Percentiles rank a stretch among this genome's conserved stretches.
These are phyloP conservation scores for Tinea semifulvella DNA, from an alignment of 2,888 invertebrate genomes.

Conservation along the genomic window DNA sequence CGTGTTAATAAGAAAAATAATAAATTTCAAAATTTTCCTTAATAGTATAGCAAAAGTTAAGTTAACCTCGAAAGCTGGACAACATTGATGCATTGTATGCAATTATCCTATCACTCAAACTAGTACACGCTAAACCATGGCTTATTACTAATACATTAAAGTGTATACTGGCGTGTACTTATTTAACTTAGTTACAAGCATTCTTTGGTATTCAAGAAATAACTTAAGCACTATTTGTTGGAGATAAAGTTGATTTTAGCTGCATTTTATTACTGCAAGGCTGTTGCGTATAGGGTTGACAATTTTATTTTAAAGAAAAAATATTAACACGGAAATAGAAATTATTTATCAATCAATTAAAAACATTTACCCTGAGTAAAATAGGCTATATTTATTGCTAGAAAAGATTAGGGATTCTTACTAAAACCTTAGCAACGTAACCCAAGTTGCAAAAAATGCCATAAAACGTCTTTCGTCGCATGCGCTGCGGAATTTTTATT, in stretches of 20 bases:
- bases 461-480: too few species aligned
- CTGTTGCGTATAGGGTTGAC: not conserved
- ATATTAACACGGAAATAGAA: too few species aligned
- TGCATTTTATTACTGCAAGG: not conserved
- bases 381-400: too few species aligned
- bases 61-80: constrained; percentile 7
- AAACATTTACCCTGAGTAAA: too few species aligned
- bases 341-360: too few species aligned
- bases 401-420: too few species aligned
- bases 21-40: too few species aligned
- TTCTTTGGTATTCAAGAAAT: not conserved
- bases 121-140: not conserved
- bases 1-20: too few species aligned
- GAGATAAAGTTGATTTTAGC: not conserved
- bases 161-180: not conserved
- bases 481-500: too few species aligned
- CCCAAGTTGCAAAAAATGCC: too few species aligned
- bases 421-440: too few species aligned
- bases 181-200: not conserved
- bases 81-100: constrained; percentile 8
- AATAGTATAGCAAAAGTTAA: not conserved
- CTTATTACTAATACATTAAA: not conserved
- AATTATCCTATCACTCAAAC: not conserved
- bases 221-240: not conserved
- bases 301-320: not conserved